phyloP scores from a whole-genome alignment of 2,797 vertebrate species.

The Enteromius paludinosus region DNA sequence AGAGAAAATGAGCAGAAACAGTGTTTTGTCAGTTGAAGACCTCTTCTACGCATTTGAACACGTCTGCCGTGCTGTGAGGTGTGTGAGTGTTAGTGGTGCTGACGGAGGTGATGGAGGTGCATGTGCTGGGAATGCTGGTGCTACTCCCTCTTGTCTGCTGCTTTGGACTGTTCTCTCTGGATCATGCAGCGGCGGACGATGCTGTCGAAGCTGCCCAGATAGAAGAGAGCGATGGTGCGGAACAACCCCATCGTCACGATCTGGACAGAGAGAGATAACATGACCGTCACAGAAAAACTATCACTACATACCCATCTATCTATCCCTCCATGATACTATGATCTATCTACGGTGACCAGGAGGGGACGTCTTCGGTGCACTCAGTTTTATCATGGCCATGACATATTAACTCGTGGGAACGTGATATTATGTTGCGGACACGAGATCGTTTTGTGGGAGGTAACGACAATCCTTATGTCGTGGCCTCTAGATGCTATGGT shows the following conservation, averaged over 20 bases:
- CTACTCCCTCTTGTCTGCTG: conserved; percentile 88
- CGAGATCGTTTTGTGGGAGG: too few species aligned
- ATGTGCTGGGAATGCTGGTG: background rate
- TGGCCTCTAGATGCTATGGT: too few species aligned
- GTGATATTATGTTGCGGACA: too few species aligned
- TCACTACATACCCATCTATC: background rate
- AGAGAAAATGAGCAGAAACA: background rate
- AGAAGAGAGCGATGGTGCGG: conserved; percentile 93
- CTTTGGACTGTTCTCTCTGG: conserved; percentile 88
- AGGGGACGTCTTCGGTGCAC: too few species aligned
- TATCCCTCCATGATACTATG: background rate
- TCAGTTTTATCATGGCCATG: too few species aligned
- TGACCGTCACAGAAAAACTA: background rate
- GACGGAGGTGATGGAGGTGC: background rate
- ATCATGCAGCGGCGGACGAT: conserved; percentile 98
- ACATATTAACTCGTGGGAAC: too few species aligned
- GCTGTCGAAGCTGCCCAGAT: conserved; percentile 96
- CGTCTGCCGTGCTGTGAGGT: conserved; percentile 17
- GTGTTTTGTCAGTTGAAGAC: background rate
- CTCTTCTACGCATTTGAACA: background rate
- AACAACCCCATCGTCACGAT: conserved; percentile 97
- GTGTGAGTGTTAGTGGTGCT: conserved; percentile 1
- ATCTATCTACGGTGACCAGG: background rate
- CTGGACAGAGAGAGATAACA: conserved; percentile 68
- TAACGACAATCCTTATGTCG: too few species aligned